Evolutionary conservation across 2,113 vertebrate species (phyloP).

Genomic region (Danionella cerebrum): DNA sequence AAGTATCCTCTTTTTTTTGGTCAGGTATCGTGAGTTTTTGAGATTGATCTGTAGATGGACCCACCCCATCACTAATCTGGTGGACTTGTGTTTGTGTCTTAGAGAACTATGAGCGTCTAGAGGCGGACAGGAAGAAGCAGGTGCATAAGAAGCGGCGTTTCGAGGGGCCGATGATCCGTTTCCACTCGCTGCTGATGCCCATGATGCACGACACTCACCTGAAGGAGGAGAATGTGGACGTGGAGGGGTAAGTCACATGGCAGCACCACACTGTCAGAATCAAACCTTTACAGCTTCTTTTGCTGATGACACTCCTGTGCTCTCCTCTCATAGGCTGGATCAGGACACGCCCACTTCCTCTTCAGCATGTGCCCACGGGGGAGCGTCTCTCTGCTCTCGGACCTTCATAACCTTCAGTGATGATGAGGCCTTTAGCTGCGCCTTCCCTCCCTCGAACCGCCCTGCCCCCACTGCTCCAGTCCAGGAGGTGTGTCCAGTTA

Average conservation of each 20-base stretch:
- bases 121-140: slow-evolving; percentile 95
- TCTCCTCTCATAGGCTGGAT: slow-evolving; percentile 67
- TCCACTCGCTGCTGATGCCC: slow-evolving; percentile 86
- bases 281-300: neutral
- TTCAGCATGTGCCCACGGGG: slow-evolving; percentile 47
- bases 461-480: slow-evolving; percentile 59
- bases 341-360: slow-evolving; percentile 57
- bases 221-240: slow-evolving; percentile 90
- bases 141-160: slow-evolving; percentile 87
- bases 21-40: too few relatives aligned
- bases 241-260: slow-evolving; percentile 75
- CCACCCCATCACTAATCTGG: too few relatives aligned
- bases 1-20: too few relatives aligned
- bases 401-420: slow-evolving; percentile 91
- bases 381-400: slow-evolving; percentile 73
- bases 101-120: slow-evolving; percentile 94
- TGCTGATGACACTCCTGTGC: neutral
- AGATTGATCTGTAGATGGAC: too few relatives aligned
- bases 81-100: slow-evolving; percentile 27
- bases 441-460: slow-evolving; percentile 61
- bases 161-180: slow-evolving; percentile 83
- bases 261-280: too few relatives aligned
- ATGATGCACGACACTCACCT: slow-evolving; percentile 69
- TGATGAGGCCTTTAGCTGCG: slow-evolving; percentile 75
- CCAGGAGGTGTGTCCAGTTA: slow-evolving; percentile 88